Evolutionary conservation across 2,888 invertebrate genomes (phyloP).

Genomic region (Nephrotoma appendiculata): DNA sequence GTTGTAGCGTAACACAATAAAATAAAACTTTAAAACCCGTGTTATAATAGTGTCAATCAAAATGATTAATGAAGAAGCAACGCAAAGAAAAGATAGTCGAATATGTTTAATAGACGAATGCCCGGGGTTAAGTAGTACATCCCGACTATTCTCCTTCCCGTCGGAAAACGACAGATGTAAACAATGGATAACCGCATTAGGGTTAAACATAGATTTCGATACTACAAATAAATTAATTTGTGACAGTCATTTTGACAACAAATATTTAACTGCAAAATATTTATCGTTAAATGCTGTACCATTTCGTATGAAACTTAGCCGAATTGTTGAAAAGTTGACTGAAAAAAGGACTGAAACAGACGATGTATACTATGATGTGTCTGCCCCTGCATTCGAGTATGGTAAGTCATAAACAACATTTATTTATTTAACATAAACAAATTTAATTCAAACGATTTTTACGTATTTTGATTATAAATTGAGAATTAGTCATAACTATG

Average conservation of each 20-base stretch:
- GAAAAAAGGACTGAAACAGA: neutral
- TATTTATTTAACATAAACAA: too few species aligned
- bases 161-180: neutral
- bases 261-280: neutral
- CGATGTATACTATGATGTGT: neutral
- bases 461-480: too few species aligned
- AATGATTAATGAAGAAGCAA: neutral
- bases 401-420: neutral
- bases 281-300: neutral
- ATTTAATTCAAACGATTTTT: too few species aligned
- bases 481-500: too few species aligned
- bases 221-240: neutral
- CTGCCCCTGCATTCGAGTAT: neutral
- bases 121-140: neutral
- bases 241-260: neutral
- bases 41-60: neutral
- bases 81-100: neutral
- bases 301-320: neutral
- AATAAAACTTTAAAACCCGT: neutral
- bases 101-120: neutral
- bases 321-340: neutral
- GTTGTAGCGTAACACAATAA: neutral
- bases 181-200: neutral
- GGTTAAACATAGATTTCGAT: neutral
- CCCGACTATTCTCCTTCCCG: neutral